Evolutionary conservation across 53 echinoderm and acorn worm genomes (phyloP).

Genomic region (Zoroaster sp.): DNA sequence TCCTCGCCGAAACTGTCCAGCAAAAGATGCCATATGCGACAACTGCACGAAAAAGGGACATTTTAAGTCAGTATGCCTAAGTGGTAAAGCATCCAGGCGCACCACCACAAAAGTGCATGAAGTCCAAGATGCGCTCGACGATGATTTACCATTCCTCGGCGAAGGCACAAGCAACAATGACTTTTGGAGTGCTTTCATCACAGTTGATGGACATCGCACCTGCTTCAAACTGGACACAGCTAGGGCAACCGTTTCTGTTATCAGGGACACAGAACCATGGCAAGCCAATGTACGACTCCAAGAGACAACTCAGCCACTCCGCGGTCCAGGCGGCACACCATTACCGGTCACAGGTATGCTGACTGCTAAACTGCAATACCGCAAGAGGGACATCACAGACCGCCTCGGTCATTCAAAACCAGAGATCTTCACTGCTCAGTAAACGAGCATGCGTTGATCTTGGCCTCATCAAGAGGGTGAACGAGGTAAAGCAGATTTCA

Average conservation of each 20-base stretch:
- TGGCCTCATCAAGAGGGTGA: neutral
- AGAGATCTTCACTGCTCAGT: constrained; percentile 36
- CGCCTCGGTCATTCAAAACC: too few species aligned
- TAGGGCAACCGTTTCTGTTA: constrained; percentile 44
- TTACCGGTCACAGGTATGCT: constrained; percentile 28
- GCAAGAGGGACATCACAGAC: neutral
- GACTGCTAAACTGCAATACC: constrained; percentile 3
- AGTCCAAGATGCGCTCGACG: constrained; percentile 6
- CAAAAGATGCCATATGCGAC: constrained; percentile 47
- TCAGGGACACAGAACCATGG: constrained; percentile 8
- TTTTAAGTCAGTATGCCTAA: constrained; percentile 26
- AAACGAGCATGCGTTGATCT: constrained; percentile 27
- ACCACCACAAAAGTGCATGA: constrained; percentile 28
- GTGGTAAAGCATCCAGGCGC: constrained; percentile 26
- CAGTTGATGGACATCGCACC: constrained; percentile 45
- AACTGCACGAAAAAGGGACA: constrained; percentile 35
- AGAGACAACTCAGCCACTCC: neutral
- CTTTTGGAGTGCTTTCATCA: constrained; percentile 53
- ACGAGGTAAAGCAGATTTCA: constrained; percentile 1
- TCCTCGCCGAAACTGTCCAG: constrained; percentile 51
- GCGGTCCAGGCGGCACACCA: constrained; percentile 19
- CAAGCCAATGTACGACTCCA: neutral
- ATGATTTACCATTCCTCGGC: constrained; percentile 34
- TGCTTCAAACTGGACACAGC: constrained; percentile 69
- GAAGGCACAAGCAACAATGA: neutral